These are phyloP conservation scores for Orchestes rusci DNA, from an alignment of 2,888 invertebrate species.

Conservation along the genomic window DNA sequence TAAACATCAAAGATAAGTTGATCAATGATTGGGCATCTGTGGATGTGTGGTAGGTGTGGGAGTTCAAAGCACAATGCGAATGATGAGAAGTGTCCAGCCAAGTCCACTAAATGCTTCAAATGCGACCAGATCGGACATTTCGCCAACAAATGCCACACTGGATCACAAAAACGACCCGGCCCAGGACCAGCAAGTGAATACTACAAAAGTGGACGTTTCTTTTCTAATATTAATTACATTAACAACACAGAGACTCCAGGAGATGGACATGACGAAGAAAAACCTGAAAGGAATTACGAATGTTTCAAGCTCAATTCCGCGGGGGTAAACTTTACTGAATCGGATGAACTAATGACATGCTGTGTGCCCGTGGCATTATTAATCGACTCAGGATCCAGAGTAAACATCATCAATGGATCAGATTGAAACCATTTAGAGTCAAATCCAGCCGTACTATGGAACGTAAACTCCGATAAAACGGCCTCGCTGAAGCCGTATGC, in stretches of 20 bases:
- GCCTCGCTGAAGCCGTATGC: constrained; percentile 1
- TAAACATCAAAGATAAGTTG: constrained; percentile 18
- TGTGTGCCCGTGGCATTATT: constrained; percentile 10
- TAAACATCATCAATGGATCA: constrained; percentile 17
- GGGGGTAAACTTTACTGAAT: constrained; percentile 8
- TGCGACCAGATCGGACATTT: constrained; percentile 23
- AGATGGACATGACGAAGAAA: constrained; percentile 1
- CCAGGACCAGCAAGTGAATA: background rate
- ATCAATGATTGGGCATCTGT: constrained; percentile 28
- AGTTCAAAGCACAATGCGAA: constrained; percentile 1
- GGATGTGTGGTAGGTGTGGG: constrained; percentile 16
- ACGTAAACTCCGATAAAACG: background rate
- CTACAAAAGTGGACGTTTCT: background rate
- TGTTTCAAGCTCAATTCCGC: constrained; percentile 2
- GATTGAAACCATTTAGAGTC: constrained; percentile 18
- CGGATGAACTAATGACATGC: constrained; percentile 20
- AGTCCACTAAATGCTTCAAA: constrained; percentile 16
- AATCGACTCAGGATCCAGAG: constrained; percentile 17
- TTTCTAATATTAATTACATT: constrained; percentile 1
- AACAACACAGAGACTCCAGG: constrained; percentile 1
- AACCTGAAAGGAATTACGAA: constrained; percentile 5
- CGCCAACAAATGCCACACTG: constrained; percentile 14
- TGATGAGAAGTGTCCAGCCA: constrained; percentile 16
- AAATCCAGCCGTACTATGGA: background rate
- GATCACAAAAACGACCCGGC: background rate